Evolutionary conservation across 2,797 vertebrate species (phyloP), one percentile per base, ranked within the genome.

Genomic region (Argyrosomus regius): DNA sequence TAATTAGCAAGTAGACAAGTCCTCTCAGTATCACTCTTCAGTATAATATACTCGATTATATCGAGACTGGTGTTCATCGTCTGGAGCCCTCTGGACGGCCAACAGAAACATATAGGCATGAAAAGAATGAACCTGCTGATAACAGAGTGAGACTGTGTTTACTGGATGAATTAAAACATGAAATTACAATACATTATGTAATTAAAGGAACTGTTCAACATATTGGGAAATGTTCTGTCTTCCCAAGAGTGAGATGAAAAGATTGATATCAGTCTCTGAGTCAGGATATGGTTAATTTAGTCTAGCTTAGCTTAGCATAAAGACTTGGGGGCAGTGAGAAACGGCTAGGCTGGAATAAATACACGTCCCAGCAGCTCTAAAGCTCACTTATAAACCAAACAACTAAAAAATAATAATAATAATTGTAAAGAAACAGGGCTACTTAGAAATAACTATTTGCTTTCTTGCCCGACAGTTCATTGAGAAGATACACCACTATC

Each of bases 21-120:
- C 16, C 28, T 60, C 60, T 60, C 43, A 35, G 75, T 64, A 39
- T 84, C 82, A 69, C 58, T 80, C n/a, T 53, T 81, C 72, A 81
- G 56, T 72, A 48, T 60, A 78, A 87, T 76, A 26, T 22, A 28
- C n/a, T 22, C 58, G 78, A 84, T 83, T 69, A 75, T 70, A 72
- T 74, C 54, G 73, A 43, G 53, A 67, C 46, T 64, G 59, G 41
- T 69, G 60, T 81, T 83, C 60, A 63, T 80, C 58, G 73, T 75
- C 22, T 82, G 46, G 26, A 64, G 72, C 46, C 66, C 17, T 77
- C 24, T 48, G 50, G 46, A 71, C 13, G 1, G 50, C 18, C 28
- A 72, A 24, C 31, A 28, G n/a, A 41, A 31, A 63, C 8, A 0
- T 17, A 39, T 3, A 5, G 4, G 35, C 41, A 50, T 52, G 35